Conservation (phyloP, 2,113 vertebrate species). For the Zootoca vivipara region DNA sequence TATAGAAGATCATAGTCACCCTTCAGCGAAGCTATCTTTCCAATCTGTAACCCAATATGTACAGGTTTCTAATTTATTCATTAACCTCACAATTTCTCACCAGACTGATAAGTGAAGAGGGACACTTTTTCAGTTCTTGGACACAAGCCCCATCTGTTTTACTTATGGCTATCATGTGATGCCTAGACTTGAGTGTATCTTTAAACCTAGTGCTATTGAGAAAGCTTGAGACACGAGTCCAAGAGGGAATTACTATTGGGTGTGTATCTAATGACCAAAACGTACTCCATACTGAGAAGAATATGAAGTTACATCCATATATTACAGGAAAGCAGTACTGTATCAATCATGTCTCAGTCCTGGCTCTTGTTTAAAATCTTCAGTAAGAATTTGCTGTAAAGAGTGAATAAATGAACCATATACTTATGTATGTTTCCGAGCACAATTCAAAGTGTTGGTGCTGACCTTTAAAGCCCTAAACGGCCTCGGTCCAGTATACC, state of each 20-base stretch:
- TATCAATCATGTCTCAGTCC: neutral
- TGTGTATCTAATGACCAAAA: neutral
- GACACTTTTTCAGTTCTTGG: neutral
- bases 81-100: neutral
- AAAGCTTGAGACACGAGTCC: neutral
- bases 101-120: neutral
- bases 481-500: too few relatives aligned
- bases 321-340: neutral
- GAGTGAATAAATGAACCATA: neutral
- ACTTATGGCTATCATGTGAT: neutral
- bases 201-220: neutral
- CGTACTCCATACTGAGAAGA: neutral
- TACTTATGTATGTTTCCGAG: too few relatives aligned
- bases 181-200: neutral
- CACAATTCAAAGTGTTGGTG: too few relatives aligned
- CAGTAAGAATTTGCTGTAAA: neutral
- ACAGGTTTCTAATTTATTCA: neutral
- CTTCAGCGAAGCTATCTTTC: neutral
- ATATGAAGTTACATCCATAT: neutral
- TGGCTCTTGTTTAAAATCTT: neutral
- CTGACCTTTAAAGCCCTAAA: too few relatives aligned
- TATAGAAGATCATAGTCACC: neutral
- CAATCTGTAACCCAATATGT: neutral
- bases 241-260: neutral
- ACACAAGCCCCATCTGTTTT: neutral